These are phyloP conservation scores for Phaonia tiefii DNA, from an alignment of 2,888 invertebrate genomes.

Conservation along the genomic window DNA sequence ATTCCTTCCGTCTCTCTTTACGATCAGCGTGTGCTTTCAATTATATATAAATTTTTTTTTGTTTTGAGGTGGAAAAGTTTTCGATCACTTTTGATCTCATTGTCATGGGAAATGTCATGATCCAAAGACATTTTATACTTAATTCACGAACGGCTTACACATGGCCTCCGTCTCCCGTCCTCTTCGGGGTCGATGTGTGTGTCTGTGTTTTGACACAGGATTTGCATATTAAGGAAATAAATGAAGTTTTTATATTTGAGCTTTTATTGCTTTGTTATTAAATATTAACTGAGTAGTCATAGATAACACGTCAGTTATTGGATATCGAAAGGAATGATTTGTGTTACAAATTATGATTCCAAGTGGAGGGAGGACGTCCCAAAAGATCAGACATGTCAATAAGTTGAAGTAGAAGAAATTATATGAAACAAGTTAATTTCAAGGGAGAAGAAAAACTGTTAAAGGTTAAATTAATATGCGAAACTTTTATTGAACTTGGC, in stretches of 20 bases:
- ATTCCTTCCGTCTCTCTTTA: slow-evolving; percentile 38
- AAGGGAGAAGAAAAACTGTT: too few relatives aligned
- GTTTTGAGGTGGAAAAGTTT: slow-evolving; percentile 55
- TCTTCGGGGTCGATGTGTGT: neutral
- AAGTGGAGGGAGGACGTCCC: neutral
- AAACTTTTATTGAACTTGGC: too few relatives aligned
- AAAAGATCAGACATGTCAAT: slow-evolving; percentile 28
- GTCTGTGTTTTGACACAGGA: neutral
- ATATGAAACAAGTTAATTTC: neutral
- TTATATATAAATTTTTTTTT: slow-evolving; percentile 49
- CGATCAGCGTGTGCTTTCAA: slow-evolving; percentile 52
- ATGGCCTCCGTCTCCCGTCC: neutral
- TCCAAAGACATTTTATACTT: slow-evolving; percentile 60
- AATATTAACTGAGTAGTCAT: too few relatives aligned
- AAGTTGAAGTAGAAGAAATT: too few relatives aligned
- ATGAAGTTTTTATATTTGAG: too few relatives aligned
- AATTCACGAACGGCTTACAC: slow-evolving; percentile 7
- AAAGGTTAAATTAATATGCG: too few relatives aligned
- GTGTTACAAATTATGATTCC: slow-evolving; percentile 22
- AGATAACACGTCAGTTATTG: slow-evolving; percentile 8
- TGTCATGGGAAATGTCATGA: slow-evolving; percentile 67
- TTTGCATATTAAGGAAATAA: slow-evolving; percentile 29
- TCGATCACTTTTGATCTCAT: slow-evolving; percentile 65
- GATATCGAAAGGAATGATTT: slow-evolving; percentile 16
- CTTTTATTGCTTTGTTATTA: too few relatives aligned